Percentiles rank a stretch among this genome's conserved stretches.
Conservation (phyloP, 2,113 vertebrate species). For the Psophia crepitans region DNA sequence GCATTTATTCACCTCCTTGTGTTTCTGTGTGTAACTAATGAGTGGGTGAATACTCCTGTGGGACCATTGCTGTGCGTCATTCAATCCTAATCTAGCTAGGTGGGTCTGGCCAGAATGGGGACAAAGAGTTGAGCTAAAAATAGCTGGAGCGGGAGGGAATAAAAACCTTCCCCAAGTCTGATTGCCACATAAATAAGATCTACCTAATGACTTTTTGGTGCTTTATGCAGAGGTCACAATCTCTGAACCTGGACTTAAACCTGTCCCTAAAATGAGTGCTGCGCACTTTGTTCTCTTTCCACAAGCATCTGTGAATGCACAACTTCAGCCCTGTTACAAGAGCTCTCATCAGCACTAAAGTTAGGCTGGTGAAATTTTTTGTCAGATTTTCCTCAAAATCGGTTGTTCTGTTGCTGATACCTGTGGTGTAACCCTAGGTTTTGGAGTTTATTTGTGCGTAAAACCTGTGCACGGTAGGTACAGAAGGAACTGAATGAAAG, state of each 20-base stretch:
- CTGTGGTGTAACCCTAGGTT: not conserved
- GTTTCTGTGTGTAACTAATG: not conserved
- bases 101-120: not conserved
- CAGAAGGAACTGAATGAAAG: not conserved
- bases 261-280: not conserved
- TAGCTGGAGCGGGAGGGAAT: not conserved
- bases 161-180: not conserved
- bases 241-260: not conserved
- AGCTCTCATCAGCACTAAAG: not conserved
- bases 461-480: not conserved
- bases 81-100: not conserved
- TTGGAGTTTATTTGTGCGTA: not conserved
- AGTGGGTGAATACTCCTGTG: not conserved
- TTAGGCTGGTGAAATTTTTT: not conserved
- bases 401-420: not conserved
- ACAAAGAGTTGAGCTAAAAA: not conserved
- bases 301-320: not conserved
- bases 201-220: not conserved
- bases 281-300: not conserved
- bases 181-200: not conserved
- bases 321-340: not conserved
- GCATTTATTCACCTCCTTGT: not conserved
- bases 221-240: not conserved
- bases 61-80: not conserved
- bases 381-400: not conserved